Conservation (phyloP, 2,113 vertebrate species). For the Vimba vimba region DNA sequence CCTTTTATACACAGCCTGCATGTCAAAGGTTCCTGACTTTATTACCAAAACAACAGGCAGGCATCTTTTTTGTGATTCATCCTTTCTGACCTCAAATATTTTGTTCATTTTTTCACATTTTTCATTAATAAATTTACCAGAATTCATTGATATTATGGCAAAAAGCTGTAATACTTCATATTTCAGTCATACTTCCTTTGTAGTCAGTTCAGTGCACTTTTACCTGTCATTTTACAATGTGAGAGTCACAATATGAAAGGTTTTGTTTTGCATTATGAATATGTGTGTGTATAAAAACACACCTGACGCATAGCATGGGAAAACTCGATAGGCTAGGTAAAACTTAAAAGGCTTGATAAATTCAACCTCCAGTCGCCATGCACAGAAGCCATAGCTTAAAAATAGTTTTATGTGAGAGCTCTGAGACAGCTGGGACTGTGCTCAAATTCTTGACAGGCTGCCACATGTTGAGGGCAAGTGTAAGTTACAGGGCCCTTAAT, state of each 20-base stretch:
- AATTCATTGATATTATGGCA: background rate
- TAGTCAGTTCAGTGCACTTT: background rate
- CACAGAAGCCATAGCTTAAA: conserved; percentile 65
- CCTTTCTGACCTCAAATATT: background rate
- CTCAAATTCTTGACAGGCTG: conserved; percentile 72
- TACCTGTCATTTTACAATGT: background rate
- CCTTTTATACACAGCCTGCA: background rate
- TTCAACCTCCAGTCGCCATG: conserved; percentile 1
- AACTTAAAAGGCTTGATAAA: background rate
- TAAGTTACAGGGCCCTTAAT: conserved; percentile 55
- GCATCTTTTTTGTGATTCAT: background rate
- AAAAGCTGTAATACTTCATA: background rate
- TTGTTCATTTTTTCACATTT: background rate
- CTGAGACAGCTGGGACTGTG: conserved; percentile 73
- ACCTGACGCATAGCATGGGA: background rate
- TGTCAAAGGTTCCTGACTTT: background rate
- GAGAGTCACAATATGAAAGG: background rate
- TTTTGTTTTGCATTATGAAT: background rate
- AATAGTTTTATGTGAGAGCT: conserved; percentile 74
- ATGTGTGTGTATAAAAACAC: background rate
- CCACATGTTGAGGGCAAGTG: conserved; percentile 66
- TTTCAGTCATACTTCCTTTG: background rate
- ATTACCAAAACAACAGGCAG: background rate
- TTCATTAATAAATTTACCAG: background rate
- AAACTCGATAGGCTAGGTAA: no score